phyloP scores from a whole-genome alignment of 2,113 vertebrate genomes.

The Carassius gibelio region DNA sequence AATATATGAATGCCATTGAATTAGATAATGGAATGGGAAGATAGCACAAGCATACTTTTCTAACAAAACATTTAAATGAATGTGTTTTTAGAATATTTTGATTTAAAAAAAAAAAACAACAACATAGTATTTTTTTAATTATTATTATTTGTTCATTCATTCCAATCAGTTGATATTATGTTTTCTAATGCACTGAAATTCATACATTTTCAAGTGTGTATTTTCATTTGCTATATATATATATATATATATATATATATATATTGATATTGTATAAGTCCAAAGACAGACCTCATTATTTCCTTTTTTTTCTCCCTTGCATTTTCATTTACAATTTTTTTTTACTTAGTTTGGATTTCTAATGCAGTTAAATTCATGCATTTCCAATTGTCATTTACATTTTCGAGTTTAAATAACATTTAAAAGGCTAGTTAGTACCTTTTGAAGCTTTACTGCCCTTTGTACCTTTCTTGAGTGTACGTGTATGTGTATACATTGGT shows the following conservation, averaged over 20 bases:
- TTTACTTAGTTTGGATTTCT: background rate
- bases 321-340: too few species aligned
- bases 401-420: background rate
- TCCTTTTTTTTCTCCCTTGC: too few species aligned
- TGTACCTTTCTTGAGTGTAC: background rate
- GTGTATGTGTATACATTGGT: background rate
- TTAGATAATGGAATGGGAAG: background rate
- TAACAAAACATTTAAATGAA: background rate
- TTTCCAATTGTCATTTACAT: too few species aligned
- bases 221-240: too few species aligned
- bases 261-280: too few species aligned
- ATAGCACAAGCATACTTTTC: background rate
- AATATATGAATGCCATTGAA: background rate
- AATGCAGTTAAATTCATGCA: too few species aligned
- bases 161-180: background rate
- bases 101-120: background rate
- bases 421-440: background rate
- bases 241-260: too few species aligned
- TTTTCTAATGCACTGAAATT: background rate
- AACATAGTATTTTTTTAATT: too few species aligned
- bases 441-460: background rate
- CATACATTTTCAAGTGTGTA: background rate
- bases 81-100: background rate
- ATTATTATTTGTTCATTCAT: background rate
- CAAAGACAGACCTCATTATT: too few species aligned